Evolutionary conservation across 2,797 vertebrate genomes (phyloP), one percentile per base, ranked within the genome.

Genomic region (Artibeus lituratus): DNA sequence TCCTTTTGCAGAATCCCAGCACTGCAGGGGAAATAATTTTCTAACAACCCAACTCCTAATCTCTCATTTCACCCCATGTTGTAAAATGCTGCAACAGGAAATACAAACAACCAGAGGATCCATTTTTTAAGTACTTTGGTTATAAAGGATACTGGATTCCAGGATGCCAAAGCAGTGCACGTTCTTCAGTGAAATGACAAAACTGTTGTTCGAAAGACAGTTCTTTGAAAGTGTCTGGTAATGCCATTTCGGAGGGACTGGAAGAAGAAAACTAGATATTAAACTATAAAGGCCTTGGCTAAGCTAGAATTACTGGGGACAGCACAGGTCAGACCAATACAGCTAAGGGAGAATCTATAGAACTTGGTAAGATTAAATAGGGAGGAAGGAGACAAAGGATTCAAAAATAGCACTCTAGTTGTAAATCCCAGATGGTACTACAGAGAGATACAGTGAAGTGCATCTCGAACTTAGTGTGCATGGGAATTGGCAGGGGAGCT

Each of bases 321-420:
- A 42, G 87, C 29, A 72, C 76, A 57, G 72, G 67, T 87, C 39
- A 95, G 90, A 90, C 49, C 87, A 70, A 90, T 53, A 62, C 10
- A 72, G 67, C n/a, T 21, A 39, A 39, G 5, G 73, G 74, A 83
- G 80, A 80, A 76, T 57, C 57, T 81, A 49, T 19, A 94, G 74
- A 94, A 80, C 26, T 90, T 55, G 1, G 57, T 76, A 77, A 69
- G 83, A 87, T 80, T 92, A 95, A 89, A 67, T 12, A 73, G 9
- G 77, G 55, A 93, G 80, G 42, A 81, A 91, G 16, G 72, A 69
- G 26, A 81, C 53, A 86, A 87, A 62, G 19, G 55, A 77, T 73
- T 91, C 86, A 92, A 96, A 95, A 91, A 74, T 32, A 93, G 35
- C 73, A 91, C 62, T 91, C 26, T 19, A 81, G 9, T 86, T 94